phyloP scores from a whole-genome alignment of 2,797 vertebrate species.

The Eremophila alpestris region DNA sequence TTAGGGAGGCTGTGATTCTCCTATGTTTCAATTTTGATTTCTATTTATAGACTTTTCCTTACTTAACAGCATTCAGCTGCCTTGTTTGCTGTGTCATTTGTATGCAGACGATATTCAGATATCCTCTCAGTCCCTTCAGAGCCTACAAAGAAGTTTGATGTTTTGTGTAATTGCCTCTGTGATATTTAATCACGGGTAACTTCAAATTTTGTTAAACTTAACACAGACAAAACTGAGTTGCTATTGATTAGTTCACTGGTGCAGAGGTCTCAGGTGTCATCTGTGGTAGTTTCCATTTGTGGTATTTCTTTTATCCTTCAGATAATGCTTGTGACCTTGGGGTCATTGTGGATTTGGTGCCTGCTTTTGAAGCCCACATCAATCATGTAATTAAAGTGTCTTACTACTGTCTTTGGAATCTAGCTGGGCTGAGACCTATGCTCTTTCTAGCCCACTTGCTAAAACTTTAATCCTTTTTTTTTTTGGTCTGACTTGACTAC shows the following conservation, averaged over 20 bases:
- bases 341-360: slow-evolving; percentile 67
- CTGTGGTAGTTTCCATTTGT: slow-evolving; percentile 69
- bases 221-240: slow-evolving; percentile 67
- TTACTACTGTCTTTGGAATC: slow-evolving; percentile 70
- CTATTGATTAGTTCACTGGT: slow-evolving; percentile 65
- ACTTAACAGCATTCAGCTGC: slow-evolving; percentile 18
- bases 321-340: slow-evolving; percentile 71
- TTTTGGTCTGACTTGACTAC: slow-evolving; percentile 21
- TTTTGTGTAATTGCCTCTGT: slow-evolving; percentile 69
- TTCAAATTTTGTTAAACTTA: slow-evolving; percentile 73
- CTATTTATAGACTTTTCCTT: neutral
- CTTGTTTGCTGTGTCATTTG: slow-evolving; percentile 34
- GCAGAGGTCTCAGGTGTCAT: slow-evolving; percentile 72
- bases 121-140: slow-evolving; percentile 33
- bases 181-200: slow-evolving; percentile 61
- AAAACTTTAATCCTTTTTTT: slow-evolving; percentile 67
- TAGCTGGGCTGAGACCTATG: slow-evolving; percentile 61
- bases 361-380: slow-evolving; percentile 72
- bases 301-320: slow-evolving; percentile 71
- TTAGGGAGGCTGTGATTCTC: slow-evolving; percentile 2
- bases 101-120: slow-evolving; percentile 26
- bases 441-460: slow-evolving; percentile 61
- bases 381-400: slow-evolving; percentile 73
- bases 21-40: slow-evolving; percentile 39
- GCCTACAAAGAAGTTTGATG: slow-evolving; percentile 53